Evolutionary conservation across 2,888 invertebrate genomes (phyloP).

Genomic region (Drosophila macrothrix): DNA sequence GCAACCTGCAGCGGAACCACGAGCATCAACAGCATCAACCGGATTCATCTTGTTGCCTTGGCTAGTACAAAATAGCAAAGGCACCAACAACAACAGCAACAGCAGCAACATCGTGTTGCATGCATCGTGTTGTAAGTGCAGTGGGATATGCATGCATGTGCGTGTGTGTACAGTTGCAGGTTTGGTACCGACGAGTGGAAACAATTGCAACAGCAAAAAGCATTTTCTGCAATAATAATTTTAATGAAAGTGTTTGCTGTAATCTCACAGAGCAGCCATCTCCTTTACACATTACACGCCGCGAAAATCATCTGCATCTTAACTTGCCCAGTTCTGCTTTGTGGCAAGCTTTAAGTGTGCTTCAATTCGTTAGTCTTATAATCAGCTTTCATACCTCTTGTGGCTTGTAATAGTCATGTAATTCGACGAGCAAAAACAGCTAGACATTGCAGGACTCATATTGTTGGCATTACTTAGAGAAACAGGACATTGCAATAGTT

Average conservation of each 20-base stretch:
- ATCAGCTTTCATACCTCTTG: not conserved
- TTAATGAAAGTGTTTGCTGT: slow-evolving; percentile 80
- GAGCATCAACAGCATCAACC: slow-evolving; percentile 51
- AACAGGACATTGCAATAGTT: no score
- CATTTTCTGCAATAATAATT: slow-evolving; percentile 77
- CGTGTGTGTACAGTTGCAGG: slow-evolving; percentile 54
- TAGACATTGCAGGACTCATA: fast-evolving
- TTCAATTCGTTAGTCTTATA: not conserved
- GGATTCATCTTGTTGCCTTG: slow-evolving; percentile 71
- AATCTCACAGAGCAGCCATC: slow-evolving; percentile 56
- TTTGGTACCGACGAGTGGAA: slow-evolving; percentile 64
- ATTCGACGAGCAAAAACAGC: not conserved
- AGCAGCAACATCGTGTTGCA: not conserved
- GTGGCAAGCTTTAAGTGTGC: not conserved
- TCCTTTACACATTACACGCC: slow-evolving; percentile 11
- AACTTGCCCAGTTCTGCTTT: not conserved
- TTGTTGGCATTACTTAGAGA: not conserved
- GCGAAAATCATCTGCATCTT: slow-evolving; percentile 4
- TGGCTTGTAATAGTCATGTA: not conserved
- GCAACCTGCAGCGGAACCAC: slow-evolving; percentile 50
- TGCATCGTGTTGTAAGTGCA: slow-evolving; percentile 57
- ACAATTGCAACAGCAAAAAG: slow-evolving; percentile 76
- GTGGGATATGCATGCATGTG: slow-evolving; percentile 5
- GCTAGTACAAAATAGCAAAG: slow-evolving; percentile 50
- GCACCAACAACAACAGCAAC: not conserved